phyloP scores from a whole-genome alignment of 2,113 vertebrate genomes.

The Strix aluco region DNA sequence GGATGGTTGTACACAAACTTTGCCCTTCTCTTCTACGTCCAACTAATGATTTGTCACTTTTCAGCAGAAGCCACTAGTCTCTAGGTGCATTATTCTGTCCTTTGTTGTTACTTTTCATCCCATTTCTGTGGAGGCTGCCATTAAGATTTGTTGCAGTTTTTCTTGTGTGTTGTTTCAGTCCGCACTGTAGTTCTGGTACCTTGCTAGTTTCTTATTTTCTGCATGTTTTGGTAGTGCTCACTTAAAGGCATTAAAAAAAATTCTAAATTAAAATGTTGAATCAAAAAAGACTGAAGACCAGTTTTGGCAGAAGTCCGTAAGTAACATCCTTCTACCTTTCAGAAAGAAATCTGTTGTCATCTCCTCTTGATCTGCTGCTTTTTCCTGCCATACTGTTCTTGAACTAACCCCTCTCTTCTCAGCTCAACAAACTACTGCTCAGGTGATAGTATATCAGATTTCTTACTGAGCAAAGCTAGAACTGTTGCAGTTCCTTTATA shows the following conservation, averaged over 20 bases:
- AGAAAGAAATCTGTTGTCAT: constrained; percentile 30
- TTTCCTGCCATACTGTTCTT: background rate
- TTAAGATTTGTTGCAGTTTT: background rate
- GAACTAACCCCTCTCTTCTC: background rate
- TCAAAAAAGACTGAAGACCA: background rate
- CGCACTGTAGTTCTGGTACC: background rate
- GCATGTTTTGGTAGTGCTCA: background rate
- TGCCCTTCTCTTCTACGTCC: background rate
- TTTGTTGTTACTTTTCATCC: background rate
- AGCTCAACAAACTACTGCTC: background rate
- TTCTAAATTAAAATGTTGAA: background rate
- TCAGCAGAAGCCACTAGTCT: background rate
- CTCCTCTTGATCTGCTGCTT: background rate
- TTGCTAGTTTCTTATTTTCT: background rate
- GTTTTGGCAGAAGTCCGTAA: background rate
- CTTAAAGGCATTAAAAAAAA: background rate
- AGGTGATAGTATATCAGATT: background rate
- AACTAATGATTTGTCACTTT: background rate
- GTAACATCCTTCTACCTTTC: constrained; percentile 38
- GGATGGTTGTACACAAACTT: background rate
- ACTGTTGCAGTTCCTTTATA: background rate
- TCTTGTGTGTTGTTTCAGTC: background rate
- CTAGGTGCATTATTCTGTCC: background rate
- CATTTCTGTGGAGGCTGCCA: background rate
- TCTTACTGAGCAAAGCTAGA: background rate